Conservation (phyloP, 2,797 vertebrate species). For the Arnoldichthys spilopterus region DNA sequence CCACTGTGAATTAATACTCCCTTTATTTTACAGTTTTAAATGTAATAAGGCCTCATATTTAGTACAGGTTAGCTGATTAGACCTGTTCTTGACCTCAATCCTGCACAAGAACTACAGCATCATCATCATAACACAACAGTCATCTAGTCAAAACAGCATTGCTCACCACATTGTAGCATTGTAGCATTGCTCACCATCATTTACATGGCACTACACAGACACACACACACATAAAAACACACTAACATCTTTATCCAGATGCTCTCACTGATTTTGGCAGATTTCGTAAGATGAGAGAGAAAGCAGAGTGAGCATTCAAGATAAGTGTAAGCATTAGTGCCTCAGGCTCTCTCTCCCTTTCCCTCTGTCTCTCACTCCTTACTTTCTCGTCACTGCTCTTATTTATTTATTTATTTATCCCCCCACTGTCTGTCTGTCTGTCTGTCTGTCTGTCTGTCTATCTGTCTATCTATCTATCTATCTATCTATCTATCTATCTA, state of each 20-base stretch:
- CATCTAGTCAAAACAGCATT: not conserved
- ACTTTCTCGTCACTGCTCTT: constrained; percentile 20
- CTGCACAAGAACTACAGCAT: not conserved
- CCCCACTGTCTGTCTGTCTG: not conserved
- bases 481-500: too few relatives aligned
- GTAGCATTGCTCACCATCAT: not conserved
- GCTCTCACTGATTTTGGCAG: constrained; percentile 26
- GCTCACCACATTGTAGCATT: not conserved
- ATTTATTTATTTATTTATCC: constrained; percentile 32
- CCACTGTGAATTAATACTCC: too few relatives aligned
- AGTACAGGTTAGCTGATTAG: not conserved
- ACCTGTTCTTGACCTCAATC: not conserved
- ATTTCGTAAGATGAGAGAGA: constrained; percentile 40
- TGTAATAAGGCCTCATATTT: too few relatives aligned
- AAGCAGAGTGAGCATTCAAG: constrained; percentile 28
- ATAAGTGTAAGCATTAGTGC: constrained; percentile 16
- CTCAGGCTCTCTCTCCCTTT: constrained; percentile 21
- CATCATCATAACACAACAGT: not conserved
- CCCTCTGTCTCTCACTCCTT: not conserved
- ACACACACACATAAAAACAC: not conserved
- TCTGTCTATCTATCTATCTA: too few relatives aligned
- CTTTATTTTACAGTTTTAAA: too few relatives aligned
- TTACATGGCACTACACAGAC: not conserved
- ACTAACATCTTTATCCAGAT: constrained; percentile 23
- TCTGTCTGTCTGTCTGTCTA: too few relatives aligned